phyloP scores from a whole-genome alignment of 2,113 vertebrate species.

The Amblyornis subalaris region DNA sequence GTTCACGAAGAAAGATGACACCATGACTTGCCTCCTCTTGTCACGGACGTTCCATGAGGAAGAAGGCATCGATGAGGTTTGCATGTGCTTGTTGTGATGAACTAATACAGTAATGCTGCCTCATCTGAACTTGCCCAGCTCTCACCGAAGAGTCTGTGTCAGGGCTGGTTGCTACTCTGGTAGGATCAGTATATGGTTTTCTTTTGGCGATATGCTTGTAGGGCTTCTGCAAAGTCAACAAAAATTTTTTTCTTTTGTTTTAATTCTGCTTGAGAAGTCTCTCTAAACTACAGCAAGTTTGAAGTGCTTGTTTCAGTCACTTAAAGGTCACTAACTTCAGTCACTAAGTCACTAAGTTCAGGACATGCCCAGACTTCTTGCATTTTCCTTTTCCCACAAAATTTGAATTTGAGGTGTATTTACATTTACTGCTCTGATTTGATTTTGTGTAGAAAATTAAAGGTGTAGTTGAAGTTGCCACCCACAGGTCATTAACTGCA shows the following conservation, averaged over 20 bases:
- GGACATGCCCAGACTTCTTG: background rate
- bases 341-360: background rate
- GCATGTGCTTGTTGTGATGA: background rate
- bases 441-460: background rate
- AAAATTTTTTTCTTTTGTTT: background rate
- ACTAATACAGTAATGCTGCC: background rate
- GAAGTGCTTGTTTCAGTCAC: background rate
- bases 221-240: background rate
- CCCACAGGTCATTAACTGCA: background rate
- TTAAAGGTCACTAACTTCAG: background rate
- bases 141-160: background rate
- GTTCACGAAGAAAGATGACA: constrained; percentile 90
- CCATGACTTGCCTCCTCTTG: constrained; percentile 91
- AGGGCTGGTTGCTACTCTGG: background rate
- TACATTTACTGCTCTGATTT: background rate
- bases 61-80: constrained; percentile 96
- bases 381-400: background rate
- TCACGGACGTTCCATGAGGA: constrained; percentile 97
- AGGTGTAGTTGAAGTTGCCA: background rate
- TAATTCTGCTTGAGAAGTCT: background rate
- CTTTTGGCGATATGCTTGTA: background rate
- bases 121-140: background rate
- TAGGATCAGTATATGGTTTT: background rate
- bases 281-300: background rate
- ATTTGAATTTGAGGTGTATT: background rate